phyloP scores from a whole-genome alignment of 1,140 invertebrate genomes.

The Drosophila lowei region DNA sequence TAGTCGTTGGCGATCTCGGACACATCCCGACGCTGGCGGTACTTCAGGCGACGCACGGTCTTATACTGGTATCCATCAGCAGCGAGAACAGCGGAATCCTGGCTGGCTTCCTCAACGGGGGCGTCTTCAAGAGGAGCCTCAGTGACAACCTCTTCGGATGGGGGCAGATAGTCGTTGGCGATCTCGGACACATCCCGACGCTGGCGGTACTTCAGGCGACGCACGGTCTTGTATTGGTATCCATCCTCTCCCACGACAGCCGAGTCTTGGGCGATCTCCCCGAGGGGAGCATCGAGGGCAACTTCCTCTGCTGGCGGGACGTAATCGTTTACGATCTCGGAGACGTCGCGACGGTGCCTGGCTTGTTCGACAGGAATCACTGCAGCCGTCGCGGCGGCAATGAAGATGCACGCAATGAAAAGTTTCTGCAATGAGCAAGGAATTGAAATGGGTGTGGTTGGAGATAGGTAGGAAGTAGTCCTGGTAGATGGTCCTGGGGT shows the following conservation, averaged over 20 bases:
- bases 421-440: conserved; percentile 61
- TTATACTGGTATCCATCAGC: conserved; percentile 64
- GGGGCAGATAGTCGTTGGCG: conserved; percentile 63
- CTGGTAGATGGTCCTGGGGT: conserved; percentile 27
- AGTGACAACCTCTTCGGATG: conserved; percentile 37
- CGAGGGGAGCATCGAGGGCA: conserved; percentile 31
- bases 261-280: conserved; percentile 53
- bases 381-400: conserved; percentile 80
- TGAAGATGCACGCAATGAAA: conserved; percentile 73
- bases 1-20: conserved; percentile 51
- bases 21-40: conserved; percentile 47
- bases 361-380: conserved; percentile 80
- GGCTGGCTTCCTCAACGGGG: conserved; percentile 11
- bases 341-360: conserved; percentile 78
- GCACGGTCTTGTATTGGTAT: conserved; percentile 64
- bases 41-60: conserved; percentile 52
- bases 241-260: conserved; percentile 48
- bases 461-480: conserved; percentile 3
- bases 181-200: conserved; percentile 66
- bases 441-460: neutral
- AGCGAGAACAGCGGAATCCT: conserved; percentile 42
- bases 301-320: conserved; percentile 64
- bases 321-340: conserved; percentile 68
- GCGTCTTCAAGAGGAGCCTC: conserved; percentile 32
- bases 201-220: conserved; percentile 48